Evolutionary conservation across 1,140 invertebrate genomes (phyloP).

Genomic region (Holcopasites calliopsidis): DNA sequence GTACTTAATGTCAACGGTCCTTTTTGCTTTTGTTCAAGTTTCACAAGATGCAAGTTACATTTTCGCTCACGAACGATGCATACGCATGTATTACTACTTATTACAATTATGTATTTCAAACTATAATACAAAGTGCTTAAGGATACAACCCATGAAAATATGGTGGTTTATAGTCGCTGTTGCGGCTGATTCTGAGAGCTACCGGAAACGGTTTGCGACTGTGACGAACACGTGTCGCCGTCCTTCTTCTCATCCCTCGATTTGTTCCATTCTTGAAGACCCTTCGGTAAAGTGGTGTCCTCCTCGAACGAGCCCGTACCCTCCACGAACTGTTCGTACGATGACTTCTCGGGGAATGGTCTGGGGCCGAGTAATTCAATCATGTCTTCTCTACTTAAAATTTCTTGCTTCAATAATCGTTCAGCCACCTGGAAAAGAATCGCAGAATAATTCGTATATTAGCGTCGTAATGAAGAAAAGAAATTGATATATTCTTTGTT

Average conservation of each 20-base stretch:
- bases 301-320: slow-evolving; percentile 99
- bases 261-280: slow-evolving; percentile 97
- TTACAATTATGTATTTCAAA: slow-evolving; percentile 58
- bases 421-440: slow-evolving; percentile 89
- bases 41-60: background rate
- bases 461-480: too few relatives aligned
- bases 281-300: slow-evolving; percentile 96
- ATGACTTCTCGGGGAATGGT: slow-evolving; percentile 99
- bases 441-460: background rate
- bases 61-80: slow-evolving; percentile 31
- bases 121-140: slow-evolving; percentile 76
- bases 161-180: slow-evolving; percentile 66
- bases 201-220: slow-evolving; percentile 25
- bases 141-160: slow-evolving; percentile 59
- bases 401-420: slow-evolving; percentile 95
- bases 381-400: slow-evolving; percentile 98
- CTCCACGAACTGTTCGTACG: slow-evolving; percentile 99
- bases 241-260: slow-evolving; percentile 66
- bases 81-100: slow-evolving; percentile 37
- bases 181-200: slow-evolving; percentile 59
- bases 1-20: background rate
- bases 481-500: slow-evolving; percentile 4
- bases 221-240: background rate
- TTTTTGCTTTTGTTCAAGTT: too few relatives aligned
- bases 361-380: slow-evolving; percentile 96